Evolutionary conservation across 2,797 vertebrate genomes (phyloP).

Genomic region (Pagetopsis macropterus): DNA sequence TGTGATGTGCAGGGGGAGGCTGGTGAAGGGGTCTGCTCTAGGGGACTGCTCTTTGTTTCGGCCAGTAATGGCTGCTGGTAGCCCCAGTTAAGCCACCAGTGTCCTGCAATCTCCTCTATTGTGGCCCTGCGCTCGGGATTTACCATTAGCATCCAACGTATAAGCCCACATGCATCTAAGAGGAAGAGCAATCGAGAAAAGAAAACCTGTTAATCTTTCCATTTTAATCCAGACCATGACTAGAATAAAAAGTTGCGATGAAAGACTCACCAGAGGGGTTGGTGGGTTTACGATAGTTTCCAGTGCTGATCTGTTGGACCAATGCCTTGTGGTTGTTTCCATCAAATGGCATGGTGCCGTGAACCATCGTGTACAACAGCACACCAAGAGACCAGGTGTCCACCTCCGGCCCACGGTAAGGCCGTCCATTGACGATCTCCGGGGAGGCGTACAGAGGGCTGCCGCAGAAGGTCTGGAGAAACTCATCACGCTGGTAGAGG

Average conservation of each 20-base stretch:
- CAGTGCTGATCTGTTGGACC: conserved; percentile 93
- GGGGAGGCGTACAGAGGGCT: conserved; percentile 97
- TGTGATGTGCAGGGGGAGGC: conserved; percentile 52
- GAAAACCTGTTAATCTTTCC: neutral
- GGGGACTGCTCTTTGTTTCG: conserved; percentile 78
- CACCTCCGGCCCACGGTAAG: conserved; percentile 96
- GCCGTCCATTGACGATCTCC: conserved; percentile 94
- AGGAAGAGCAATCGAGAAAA: conserved; percentile 18
- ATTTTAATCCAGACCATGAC: neutral
- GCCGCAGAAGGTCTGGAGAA: conserved; percentile 94
- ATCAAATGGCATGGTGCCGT: conserved; percentile 96
- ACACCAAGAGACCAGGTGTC: conserved; percentile 98
- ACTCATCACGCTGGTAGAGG: conserved; percentile 89
- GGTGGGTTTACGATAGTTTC: conserved; percentile 90
- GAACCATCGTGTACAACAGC: conserved; percentile 93
- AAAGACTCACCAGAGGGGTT: conserved; percentile 89
- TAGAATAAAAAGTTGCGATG: neutral
- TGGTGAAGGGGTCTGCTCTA: conserved; percentile 40
- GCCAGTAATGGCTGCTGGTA: conserved; percentile 82
- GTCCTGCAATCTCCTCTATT: conserved; percentile 92
- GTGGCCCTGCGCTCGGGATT: conserved; percentile 95
- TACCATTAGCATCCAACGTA: conserved; percentile 98
- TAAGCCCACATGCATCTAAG: conserved; percentile 95
- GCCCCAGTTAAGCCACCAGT: conserved; percentile 99
- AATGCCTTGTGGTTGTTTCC: conserved; percentile 91